Conservation (phyloP, 1,140 invertebrate species). For the Heliothis subflexa region DNA sequence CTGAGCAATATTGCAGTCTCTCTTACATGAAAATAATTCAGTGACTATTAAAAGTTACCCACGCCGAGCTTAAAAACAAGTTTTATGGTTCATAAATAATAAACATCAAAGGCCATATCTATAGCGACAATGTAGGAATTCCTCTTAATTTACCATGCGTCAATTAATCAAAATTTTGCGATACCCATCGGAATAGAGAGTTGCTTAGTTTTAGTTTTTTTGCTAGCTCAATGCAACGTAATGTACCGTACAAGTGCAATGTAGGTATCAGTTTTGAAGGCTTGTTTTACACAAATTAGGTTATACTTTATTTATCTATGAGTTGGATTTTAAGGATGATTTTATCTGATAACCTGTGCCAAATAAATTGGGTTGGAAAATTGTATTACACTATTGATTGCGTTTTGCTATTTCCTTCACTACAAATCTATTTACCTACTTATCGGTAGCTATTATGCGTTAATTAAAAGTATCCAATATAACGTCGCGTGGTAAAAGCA, state of each 20-base stretch:
- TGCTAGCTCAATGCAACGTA: no score
- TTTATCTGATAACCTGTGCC: no score
- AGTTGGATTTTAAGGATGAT: no score
- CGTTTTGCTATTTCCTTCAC: no score
- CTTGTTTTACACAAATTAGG: no score
- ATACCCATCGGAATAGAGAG: neutral
- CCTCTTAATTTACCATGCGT: neutral
- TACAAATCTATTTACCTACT: neutral
- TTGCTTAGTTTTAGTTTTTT: no score
- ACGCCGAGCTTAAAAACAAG: conserved; percentile 33
- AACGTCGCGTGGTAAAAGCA: no score
- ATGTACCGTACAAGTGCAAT: no score
- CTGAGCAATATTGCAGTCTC: neutral
- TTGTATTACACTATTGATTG: no score
- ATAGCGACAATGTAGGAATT: conserved; percentile 23
- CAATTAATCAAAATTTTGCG: neutral
- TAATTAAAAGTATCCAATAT: neutral
- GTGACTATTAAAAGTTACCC: conserved; percentile 20
- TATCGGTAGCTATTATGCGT: neutral
- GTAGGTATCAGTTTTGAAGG: no score
- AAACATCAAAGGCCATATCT: conserved; percentile 37
- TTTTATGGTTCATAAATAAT: conserved; percentile 51
- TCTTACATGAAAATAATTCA: conserved; percentile 38
- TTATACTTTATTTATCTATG: no score
- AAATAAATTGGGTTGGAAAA: no score